A percentile compares a stretch with the other conserved stretches of the same genome.
Conservation (phyloP, 2,888 invertebrate species). For the Chirona hameri region DNA sequence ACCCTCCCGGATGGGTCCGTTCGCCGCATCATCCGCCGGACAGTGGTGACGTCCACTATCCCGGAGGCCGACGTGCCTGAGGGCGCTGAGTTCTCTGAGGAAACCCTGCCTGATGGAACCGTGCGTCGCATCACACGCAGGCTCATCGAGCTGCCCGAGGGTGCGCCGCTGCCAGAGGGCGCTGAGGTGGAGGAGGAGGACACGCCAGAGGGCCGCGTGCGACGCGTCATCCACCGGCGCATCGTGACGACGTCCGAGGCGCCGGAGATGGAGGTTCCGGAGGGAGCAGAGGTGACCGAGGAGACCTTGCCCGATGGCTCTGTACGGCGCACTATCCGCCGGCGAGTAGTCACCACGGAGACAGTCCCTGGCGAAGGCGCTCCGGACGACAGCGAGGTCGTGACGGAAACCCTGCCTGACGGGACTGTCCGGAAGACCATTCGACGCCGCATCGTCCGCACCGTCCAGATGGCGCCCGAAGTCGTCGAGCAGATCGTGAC, state of each 20-base stretch:
- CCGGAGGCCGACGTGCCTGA: not conserved
- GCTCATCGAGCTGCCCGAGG: not conserved
- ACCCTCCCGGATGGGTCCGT: not conserved
- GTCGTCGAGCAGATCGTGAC: not conserved
- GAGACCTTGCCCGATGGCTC: not conserved
- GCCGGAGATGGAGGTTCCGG: not conserved
- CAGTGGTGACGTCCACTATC: not conserved
- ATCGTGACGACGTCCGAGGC: not conserved
- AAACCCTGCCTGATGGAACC: not conserved
- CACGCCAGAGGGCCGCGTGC: not conserved
- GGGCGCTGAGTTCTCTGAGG: constrained; percentile 24
- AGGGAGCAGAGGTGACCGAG: not conserved
- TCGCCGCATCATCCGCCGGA: constrained; percentile 4
- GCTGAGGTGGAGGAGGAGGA: not conserved
- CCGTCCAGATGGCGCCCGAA: not conserved
- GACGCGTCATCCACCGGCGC: not conserved
- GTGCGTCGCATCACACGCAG: not conserved
- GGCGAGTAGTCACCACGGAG: not conserved
- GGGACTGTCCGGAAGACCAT: not conserved
- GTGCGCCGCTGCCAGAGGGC: not conserved
- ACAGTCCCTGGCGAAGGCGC: not conserved
- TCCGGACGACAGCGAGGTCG: not conserved
- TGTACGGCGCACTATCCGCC: not conserved
- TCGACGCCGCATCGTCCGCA: not conserved
- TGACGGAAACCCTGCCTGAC: not conserved